Base-by-base conservation (phyloP, 2,797 vertebrate genomes). In the Remorina albescens region DNA sequence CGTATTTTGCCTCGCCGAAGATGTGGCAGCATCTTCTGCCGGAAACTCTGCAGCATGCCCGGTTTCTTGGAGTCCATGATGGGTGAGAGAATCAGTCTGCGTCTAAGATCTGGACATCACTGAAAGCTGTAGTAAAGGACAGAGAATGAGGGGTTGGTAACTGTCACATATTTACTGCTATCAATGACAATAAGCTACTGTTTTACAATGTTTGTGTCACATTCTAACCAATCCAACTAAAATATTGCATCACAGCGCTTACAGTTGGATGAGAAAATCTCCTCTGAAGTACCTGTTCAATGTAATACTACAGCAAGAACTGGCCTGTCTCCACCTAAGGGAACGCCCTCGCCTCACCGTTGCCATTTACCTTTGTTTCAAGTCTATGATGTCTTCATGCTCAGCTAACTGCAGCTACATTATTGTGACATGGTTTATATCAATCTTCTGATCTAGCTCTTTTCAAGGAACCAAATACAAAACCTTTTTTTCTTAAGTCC, bases 61-160 rank as follows among this genome's bases (percentile, higher is more conserved):
- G 88, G 67, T 84, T 93, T 95, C 81, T 92, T 93, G 55, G 81
- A 57, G 19, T 92, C 91, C 92, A 94, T 94, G 76, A 62, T 72
- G 57, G 23, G 6, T 39, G 12, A 23, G 21, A 25, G 66, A 21
- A 46, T 66, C 10, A 55, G 65, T 59, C 50, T 50, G 26, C 18
- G 26, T 60, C 80, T 83, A 88, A 42, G n/a, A 66, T 51, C 46
- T 84, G 54, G 69, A 66, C 71, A 83, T 88, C 74, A 83, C 70
- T 28, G 59, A 47, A 39, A 51, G 47, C 87, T 90, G 11, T 0
- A 59, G 46, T 7, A 26, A 18, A 68, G 32, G 21, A 44, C 2
- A 60, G 19, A 59, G 2, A 19, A 37, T 55, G 47, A 26, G 9
- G 4, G 26, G 18, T 69, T 3, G 59, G 54, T 34, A 9, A 59